Evolutionary conservation across 2,113 vertebrate genomes (phyloP).

Genomic region (Lophotis ruficrista): DNA sequence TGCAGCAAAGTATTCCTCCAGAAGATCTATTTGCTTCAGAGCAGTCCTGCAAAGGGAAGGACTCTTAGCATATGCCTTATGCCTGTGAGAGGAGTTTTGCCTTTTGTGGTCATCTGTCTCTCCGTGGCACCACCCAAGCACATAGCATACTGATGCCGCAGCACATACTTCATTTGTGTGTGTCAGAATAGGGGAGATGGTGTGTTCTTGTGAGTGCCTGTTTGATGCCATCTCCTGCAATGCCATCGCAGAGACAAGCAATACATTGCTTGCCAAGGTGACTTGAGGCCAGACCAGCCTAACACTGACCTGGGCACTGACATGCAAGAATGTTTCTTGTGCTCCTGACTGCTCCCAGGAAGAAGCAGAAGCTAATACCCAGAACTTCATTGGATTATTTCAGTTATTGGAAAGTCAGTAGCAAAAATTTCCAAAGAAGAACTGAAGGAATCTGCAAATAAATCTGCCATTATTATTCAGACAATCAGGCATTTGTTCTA

Average conservation of each 20-base stretch:
- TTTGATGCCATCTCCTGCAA: not conserved
- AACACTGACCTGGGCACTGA: fast-evolving
- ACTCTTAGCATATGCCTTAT: fast-evolving
- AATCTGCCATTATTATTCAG: not conserved
- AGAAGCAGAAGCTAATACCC: not conserved
- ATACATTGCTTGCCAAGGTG: not conserved
- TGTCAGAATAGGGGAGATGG: not conserved
- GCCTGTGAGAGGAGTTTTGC: not conserved
- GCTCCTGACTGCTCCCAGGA: not conserved
- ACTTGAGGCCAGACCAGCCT: not conserved
- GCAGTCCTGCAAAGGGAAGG: not conserved
- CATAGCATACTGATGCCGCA: fast-evolving
- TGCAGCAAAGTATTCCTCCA: not conserved
- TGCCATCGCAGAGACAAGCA: not conserved
- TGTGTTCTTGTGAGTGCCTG: not conserved
- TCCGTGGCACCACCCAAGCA: not conserved
- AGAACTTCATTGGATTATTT: not conserved
- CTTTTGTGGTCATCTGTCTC: not conserved
- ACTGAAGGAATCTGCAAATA: not conserved
- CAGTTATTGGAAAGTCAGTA: not conserved
- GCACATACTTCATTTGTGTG: not conserved
- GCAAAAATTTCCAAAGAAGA: not conserved
- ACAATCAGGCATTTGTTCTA: not conserved
- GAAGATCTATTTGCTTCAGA: not conserved
- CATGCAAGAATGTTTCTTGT: not conserved